These are phyloP conservation scores for Cydia amplana DNA, from an alignment of 1,140 invertebrate species.

Conservation along the genomic window DNA sequence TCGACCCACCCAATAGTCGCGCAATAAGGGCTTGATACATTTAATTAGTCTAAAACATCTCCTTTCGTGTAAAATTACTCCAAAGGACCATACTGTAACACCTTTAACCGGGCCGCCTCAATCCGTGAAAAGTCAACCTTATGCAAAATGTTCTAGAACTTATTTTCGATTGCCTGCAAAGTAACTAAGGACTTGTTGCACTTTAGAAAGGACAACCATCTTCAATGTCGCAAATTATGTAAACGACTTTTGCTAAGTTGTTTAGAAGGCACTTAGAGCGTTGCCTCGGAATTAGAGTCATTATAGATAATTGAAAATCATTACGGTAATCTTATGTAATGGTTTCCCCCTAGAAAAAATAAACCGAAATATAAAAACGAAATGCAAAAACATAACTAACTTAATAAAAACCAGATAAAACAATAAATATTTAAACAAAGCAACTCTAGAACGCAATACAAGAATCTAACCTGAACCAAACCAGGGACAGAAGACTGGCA, in stretches of 20 bases:
- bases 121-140: not conserved
- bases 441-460: too few relatives aligned
- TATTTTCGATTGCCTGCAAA: not conserved
- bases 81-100: slow-evolving; percentile 8
- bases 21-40: slow-evolving; percentile 30
- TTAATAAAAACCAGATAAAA: too few relatives aligned
- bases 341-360: too few relatives aligned
- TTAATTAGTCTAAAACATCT: slow-evolving; percentile 30
- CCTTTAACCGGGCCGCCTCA: not conserved
- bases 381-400: too few relatives aligned
- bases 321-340: not conserved
- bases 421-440: too few relatives aligned
- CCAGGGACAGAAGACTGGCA: too few relatives aligned
- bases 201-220: slow-evolving; percentile 3
- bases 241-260: slow-evolving; percentile 33
- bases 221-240: slow-evolving; percentile 34
- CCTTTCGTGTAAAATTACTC: slow-evolving; percentile 23
- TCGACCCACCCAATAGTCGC: not conserved
- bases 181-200: not conserved
- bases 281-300: not conserved
- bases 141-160: not conserved
- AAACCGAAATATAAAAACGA: too few relatives aligned
- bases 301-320: slow-evolving; percentile 31
- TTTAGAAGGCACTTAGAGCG: slow-evolving; percentile 23
- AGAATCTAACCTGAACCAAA: too few relatives aligned